A percentile compares a stretch with the other conserved stretches of the same genome.
Conservation (phyloP, 2,888 invertebrate genomes). For the Odontomyia ornata region DNA sequence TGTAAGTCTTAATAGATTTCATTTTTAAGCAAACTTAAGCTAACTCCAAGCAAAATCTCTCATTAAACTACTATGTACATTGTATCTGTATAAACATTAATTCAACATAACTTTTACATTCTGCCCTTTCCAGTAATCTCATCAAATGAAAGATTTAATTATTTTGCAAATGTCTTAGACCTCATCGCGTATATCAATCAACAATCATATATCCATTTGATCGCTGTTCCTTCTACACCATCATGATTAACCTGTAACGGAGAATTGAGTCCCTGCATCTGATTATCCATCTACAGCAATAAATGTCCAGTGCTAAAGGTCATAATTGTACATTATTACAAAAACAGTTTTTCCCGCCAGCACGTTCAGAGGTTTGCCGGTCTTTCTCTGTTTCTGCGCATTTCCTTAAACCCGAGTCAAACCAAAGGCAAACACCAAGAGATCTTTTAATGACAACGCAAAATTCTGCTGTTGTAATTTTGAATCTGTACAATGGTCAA, state of each 20-base stretch:
- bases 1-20: too few relatives aligned
- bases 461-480: not conserved
- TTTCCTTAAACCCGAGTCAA: not conserved
- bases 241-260: slow-evolving; percentile 10
- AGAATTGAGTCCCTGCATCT: not conserved
- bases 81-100: too few relatives aligned
- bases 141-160: too few relatives aligned
- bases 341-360: slow-evolving; percentile 4
- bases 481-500: not conserved
- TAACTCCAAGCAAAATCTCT: too few relatives aligned
- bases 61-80: too few relatives aligned
- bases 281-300: not conserved
- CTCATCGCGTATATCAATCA: too few relatives aligned
- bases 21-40: too few relatives aligned
- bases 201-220: too few relatives aligned
- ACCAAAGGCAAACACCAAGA: not conserved
- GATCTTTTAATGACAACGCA: not conserved
- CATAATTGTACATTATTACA: slow-evolving; percentile 21
- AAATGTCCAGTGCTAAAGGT: slow-evolving; percentile 26
- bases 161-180: too few relatives aligned
- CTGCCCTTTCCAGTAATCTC: too few relatives aligned
- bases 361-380: not conserved
- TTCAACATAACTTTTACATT: too few relatives aligned
- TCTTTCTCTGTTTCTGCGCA: not conserved
- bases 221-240: not conserved